Percentiles rank a stretch among this genome's conserved stretches.
phyloP scores from a whole-genome alignment of 2,888 invertebrate genomes.

The Spisula solida region DNA sequence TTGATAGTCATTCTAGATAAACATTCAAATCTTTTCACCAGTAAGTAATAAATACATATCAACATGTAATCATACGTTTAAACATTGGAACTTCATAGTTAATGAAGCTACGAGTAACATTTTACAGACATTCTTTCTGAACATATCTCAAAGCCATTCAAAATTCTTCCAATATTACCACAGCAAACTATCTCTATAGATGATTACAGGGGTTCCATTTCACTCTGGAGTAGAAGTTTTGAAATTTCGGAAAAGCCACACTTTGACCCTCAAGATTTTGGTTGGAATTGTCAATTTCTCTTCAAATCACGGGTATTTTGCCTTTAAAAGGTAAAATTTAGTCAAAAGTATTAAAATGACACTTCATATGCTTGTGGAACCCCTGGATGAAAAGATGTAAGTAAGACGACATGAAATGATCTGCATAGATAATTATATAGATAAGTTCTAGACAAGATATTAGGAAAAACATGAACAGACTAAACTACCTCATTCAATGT shows the following conservation, averaged over 20 bases:
- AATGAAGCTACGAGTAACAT: neutral
- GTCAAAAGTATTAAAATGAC: too few species aligned
- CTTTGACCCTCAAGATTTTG: too few species aligned
- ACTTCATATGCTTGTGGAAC: neutral
- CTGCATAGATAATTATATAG: conserved; percentile 22
- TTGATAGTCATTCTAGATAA: neutral
- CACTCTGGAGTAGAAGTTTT: too few species aligned
- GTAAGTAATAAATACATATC: neutral
- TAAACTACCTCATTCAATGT: too few species aligned
- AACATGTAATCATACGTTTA: neutral
- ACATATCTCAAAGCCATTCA: neutral
- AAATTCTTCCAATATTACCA: neutral
- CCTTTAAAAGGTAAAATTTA: too few species aligned
- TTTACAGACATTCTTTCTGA: neutral
- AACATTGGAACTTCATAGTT: neutral
- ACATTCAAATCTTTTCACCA: neutral
- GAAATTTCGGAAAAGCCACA: too few species aligned
- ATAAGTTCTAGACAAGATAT: neutral
- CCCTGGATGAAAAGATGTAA: neutral
- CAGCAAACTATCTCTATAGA: too few species aligned
- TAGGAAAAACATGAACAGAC: too few species aligned
- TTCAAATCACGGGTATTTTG: too few species aligned
- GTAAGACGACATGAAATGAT: neutral
- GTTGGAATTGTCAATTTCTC: too few species aligned
- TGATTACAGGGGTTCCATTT: too few species aligned